A percentile compares a stretch with the other conserved stretches of the same genome.
phyloP scores from a whole-genome alignment of 2,888 invertebrate genomes.

The Nomada flava region DNA sequence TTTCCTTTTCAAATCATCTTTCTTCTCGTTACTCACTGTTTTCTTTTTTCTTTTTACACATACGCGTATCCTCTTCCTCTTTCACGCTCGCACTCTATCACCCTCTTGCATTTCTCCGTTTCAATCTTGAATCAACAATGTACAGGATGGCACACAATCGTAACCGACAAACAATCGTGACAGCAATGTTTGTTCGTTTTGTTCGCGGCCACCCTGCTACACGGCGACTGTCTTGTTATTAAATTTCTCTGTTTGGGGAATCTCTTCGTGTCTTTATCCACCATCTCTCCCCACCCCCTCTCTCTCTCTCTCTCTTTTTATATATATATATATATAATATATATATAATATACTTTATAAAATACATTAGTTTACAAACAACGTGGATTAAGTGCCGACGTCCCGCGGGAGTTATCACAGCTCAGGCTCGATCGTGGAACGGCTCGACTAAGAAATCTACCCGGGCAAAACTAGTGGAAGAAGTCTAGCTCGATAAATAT shows the following conservation, averaged over 20 bases:
- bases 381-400: conserved; percentile 80
- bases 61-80: conserved; percentile 30
- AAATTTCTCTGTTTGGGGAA: conserved; percentile 26
- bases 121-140: conserved; percentile 1
- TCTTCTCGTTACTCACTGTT: conserved; percentile 12
- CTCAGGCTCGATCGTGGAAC: conserved; percentile 69
- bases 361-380: conserved; percentile 83
- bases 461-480: conserved; percentile 57
- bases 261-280: conserved; percentile 51
- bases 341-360: conserved; percentile 76
- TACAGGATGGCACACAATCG: conserved; percentile 28
- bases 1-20: conserved; percentile 8
- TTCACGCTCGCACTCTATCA: conserved; percentile 23
- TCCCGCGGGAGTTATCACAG: conserved; percentile 71
- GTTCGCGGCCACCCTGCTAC: conserved; percentile 28
- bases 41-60: conserved; percentile 1
- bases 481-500: conserved; percentile 42
- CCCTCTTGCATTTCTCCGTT: conserved; percentile 12
- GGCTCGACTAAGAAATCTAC: conserved; percentile 56
- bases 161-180: background rate
- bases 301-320: conserved; percentile 50
- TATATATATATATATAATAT: conserved; percentile 4
- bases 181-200: conserved; percentile 8
- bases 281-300: conserved; percentile 37
- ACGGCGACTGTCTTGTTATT: conserved; percentile 21